These are phyloP conservation scores for Morus bassanus DNA, from an alignment of 2,797 vertebrate genomes.

Conservation along the genomic window DNA sequence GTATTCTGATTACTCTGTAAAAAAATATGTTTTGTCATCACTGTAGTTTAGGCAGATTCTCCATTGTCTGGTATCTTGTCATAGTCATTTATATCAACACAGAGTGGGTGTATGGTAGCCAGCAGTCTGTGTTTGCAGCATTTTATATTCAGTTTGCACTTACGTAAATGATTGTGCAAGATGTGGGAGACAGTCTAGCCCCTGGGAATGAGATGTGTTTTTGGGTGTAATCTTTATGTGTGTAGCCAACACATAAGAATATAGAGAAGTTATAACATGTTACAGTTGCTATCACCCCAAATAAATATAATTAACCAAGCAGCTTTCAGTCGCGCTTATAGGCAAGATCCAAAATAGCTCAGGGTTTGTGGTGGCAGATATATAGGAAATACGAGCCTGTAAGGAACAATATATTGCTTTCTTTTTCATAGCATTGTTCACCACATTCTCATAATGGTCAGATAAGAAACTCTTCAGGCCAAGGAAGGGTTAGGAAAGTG, in stretches of 20 bases:
- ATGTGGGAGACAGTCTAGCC: constrained; percentile 39
- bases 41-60: constrained; percentile 35
- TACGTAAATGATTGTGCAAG: constrained; percentile 67
- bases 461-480: background rate
- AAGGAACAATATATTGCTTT: constrained; percentile 16
- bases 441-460: constrained; percentile 6
- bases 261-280: constrained; percentile 62
- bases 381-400: constrained; percentile 16
- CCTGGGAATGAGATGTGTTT: constrained; percentile 28
- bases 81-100: constrained; percentile 53
- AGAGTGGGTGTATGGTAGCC: constrained; percentile 62
- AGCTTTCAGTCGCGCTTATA: background rate
- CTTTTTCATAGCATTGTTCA: constrained; percentile 27
- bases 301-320: constrained; percentile 44
- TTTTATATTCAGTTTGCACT: constrained; percentile 56
- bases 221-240: constrained; percentile 42
- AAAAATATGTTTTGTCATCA: constrained; percentile 20
- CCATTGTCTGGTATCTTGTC: constrained; percentile 50
- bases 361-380: constrained; percentile 37
- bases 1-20: background rate
- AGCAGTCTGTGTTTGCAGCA: constrained; percentile 40
- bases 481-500: background rate
- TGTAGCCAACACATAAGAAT: constrained; percentile 40
- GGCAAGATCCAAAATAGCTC: background rate
- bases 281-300: constrained; percentile 23